Evolutionary conservation across 2,888 invertebrate genomes (phyloP).

Genomic region (Protula sp.): DNA sequence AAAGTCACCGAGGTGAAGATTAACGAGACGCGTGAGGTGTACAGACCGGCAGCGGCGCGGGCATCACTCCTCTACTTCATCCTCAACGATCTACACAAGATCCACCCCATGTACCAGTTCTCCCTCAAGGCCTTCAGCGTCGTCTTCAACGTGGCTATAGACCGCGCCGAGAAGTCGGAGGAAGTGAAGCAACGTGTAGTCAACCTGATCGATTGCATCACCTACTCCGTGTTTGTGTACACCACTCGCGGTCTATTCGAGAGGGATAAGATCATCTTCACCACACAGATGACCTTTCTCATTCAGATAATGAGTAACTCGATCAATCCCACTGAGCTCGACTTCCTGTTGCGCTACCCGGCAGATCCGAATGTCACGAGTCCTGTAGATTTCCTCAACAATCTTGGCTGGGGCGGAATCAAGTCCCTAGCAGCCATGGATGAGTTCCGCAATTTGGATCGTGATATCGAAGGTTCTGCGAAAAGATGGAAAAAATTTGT

Average conservation of each 20-base stretch:
- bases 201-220: constrained; percentile 89
- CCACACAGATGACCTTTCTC: constrained; percentile 94
- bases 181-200: constrained; percentile 72
- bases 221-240: constrained; percentile 89
- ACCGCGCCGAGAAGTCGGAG: constrained; percentile 74
- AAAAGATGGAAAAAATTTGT: constrained; percentile 95
- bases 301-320: constrained; percentile 81
- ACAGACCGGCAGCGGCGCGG: constrained; percentile 83
- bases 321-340: constrained; percentile 76
- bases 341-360: constrained; percentile 88
- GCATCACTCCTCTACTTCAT: constrained; percentile 92
- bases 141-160: constrained; percentile 94
- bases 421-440: constrained; percentile 83
- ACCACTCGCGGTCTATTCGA: constrained; percentile 90
- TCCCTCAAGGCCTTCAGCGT: constrained; percentile 94
- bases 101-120: constrained; percentile 95
- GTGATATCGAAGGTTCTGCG: constrained; percentile 91
- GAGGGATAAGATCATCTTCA: constrained; percentile 91
- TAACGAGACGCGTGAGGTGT: constrained; percentile 86
- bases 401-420: constrained; percentile 90
- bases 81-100: constrained; percentile 87
- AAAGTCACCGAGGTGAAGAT: constrained; percentile 86
- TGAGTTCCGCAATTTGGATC: constrained; percentile 83
- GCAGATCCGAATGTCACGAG: constrained; percentile 88
- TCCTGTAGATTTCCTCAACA: constrained; percentile 89